phyloP scores from a whole-genome alignment of 2,113 vertebrate genomes.

The Hydrochoerus hydrochaeris region DNA sequence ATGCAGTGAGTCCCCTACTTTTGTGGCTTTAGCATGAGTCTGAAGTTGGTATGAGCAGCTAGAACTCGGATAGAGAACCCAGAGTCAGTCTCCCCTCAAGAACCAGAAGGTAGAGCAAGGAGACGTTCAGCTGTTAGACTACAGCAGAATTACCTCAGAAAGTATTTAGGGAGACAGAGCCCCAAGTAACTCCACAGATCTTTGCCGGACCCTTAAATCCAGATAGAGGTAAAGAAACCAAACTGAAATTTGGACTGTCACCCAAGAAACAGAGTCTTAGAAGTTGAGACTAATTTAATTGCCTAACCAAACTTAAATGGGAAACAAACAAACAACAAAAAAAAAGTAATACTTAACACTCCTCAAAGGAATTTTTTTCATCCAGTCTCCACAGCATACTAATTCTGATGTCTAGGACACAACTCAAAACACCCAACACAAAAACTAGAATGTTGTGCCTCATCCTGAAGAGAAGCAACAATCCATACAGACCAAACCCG shows the following conservation, averaged over 20 bases:
- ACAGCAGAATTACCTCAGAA: constrained; percentile 12
- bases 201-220: not conserved
- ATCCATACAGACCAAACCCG: not conserved
- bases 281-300: constrained; percentile 7
- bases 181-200: not conserved
- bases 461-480: constrained; percentile 29
- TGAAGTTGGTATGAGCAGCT: not conserved
- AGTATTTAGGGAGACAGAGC: not conserved
- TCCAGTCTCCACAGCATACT: not conserved
- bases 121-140: not conserved
- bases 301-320: constrained; percentile 1
- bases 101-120: not conserved
- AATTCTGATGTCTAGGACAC: not conserved
- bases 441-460: not conserved
- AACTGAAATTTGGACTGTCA: not conserved
- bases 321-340: not conserved
- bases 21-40: not conserved
- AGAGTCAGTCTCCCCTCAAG: not conserved
- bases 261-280: constrained; percentile 1
- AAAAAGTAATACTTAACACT: not conserved
- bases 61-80: not conserved
- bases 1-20: not conserved
- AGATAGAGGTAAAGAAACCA: not conserved
- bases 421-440: not conserved
- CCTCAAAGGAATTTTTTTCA: constrained; percentile 28